Evolutionary conservation across 2,888 invertebrate genomes (phyloP).

Genomic region (Leptarthrus brevirostris): DNA sequence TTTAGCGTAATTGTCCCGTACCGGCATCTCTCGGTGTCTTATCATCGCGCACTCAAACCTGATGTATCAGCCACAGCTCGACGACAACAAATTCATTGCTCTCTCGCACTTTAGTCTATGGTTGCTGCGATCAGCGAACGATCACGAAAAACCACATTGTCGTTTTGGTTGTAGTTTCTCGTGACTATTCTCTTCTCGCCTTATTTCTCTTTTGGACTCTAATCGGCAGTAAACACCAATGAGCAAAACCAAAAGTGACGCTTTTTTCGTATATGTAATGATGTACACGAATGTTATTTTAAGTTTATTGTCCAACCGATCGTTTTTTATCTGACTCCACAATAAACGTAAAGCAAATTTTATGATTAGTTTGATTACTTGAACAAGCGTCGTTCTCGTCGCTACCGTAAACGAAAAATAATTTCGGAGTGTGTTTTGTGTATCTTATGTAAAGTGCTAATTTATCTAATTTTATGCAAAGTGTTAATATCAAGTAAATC

Average conservation of each 20-base stretch:
- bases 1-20: constrained; percentile 16
- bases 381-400: constrained; percentile 9
- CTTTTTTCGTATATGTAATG: constrained; percentile 38
- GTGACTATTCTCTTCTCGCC: constrained; percentile 13
- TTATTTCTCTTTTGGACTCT: neutral
- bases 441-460: constrained; percentile 32
- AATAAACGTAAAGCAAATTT: constrained; percentile 37
- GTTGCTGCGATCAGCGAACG: neutral
- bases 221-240: constrained; percentile 14
- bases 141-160: too few relatives aligned
- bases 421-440: neutral
- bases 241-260: constrained; percentile 6
- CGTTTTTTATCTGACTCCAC: constrained; percentile 42
- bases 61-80: neutral
- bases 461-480: constrained; percentile 6
- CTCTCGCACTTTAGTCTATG: neutral
- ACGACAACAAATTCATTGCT: constrained; percentile 7
- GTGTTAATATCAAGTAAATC: constrained; percentile 10
- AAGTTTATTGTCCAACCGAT: constrained; percentile 47
- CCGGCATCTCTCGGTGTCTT: constrained; percentile 8
- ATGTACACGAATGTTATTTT: constrained; percentile 45
- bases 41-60: constrained; percentile 22
- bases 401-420: neutral
- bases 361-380: constrained; percentile 34
- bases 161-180: neutral